These are phyloP conservation scores for Rhynchophorus ferrugineus DNA, from an alignment of 1,140 invertebrate genomes.

Conservation along the genomic window DNA sequence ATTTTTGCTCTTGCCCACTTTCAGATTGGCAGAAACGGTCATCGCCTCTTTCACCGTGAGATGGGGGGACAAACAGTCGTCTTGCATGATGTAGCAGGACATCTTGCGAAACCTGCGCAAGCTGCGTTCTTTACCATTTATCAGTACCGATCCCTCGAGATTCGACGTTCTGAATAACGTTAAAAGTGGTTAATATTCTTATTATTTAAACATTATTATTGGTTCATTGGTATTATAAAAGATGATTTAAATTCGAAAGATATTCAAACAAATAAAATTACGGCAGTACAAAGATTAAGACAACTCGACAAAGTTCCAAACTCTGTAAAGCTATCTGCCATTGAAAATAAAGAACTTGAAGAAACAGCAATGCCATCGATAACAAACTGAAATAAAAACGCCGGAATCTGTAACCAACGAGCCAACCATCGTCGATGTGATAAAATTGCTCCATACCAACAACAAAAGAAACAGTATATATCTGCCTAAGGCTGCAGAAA, in stretches of 20 bases:
- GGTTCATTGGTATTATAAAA: no score
- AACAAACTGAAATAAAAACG: no score
- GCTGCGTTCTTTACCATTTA: slow-evolving; percentile 81
- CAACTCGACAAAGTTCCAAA: no score
- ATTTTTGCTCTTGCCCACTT: slow-evolving; percentile 75
- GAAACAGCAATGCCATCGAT: neutral
- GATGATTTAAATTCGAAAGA: neutral
- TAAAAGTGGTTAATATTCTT: no score
- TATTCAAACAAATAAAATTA: neutral
- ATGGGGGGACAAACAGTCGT: slow-evolving; percentile 82
- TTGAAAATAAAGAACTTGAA: no score
- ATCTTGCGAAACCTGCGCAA: slow-evolving; percentile 81
- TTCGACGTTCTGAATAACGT: slow-evolving; percentile 62
- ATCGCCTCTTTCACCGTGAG: slow-evolving; percentile 84
- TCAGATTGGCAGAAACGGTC: slow-evolving; percentile 85
- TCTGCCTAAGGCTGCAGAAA: no score
- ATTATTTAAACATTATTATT: no score
- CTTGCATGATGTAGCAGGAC: slow-evolving; percentile 95
- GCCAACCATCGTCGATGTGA: no score
- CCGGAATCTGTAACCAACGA: no score
- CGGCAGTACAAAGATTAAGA: neutral
- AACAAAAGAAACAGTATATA: no score
- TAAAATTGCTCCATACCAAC: no score
- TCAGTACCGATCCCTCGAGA: slow-evolving; percentile 66
- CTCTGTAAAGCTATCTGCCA: no score